Base-by-base conservation (phyloP, 30 jellyfish, hydroid and myxozoan genomes). In the Aurelia coerulea region DNA sequence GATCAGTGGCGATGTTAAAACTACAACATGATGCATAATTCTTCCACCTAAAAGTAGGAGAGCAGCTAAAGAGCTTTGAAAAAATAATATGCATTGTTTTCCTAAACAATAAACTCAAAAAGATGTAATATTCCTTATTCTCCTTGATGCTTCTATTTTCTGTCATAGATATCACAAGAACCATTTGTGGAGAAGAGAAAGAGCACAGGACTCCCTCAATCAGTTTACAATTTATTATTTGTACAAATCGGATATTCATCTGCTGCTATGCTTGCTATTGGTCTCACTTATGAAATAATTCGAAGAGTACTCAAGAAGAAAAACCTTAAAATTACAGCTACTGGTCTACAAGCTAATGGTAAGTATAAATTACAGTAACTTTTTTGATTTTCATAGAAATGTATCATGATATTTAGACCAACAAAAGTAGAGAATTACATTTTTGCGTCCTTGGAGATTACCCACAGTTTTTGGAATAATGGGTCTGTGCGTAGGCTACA, bases 81-180 rank as follows among this genome's bases (percentile, higher is more conserved):
- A 46, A 8, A 46, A 7, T 0, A 0, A 46, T 46, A 4, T 46
- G 15, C 12, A 0, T 4, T 46, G 15, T 46, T 46, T 46, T 7
- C 14, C 56, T 39, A 39, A 39, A 39, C 6, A 39, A 39, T 39
- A 9, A 39, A 39, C 51, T 39, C 51, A 39, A 39, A 39, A 39
- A 39, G 51, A 46, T 46, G 14, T 14, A 13, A 46, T 46, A 0
- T 46, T 46, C 8, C 2, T 14, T 46, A 5, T 46, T 0, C 14
- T 46, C 12, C 14, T 46, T 6, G 56, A 46, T 46, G 62, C 46
- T 14, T 23, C 32, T 13, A 10, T 2, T 35, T 62, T 34, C 19
- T 58, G 10, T 51, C 29, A 7, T 56, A 84, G 93, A 84, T 84
- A 4, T 84, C 93, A 17, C 84, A 35, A n/a, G 88, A 84, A 69